phyloP scores from a whole-genome alignment of 2,113 vertebrate species.

The Lophius piscatorius region DNA sequence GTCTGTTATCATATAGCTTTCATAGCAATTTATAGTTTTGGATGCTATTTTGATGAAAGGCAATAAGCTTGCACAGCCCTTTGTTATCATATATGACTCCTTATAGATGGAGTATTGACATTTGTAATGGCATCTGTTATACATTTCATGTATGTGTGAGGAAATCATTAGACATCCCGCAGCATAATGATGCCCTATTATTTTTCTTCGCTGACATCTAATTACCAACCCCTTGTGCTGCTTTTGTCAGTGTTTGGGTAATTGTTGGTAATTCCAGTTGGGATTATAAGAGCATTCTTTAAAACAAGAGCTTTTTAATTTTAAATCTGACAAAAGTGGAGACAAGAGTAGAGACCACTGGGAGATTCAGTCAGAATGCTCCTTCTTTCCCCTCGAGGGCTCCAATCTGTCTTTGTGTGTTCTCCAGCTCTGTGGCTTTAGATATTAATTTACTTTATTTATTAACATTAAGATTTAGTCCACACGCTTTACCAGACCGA shows the following conservation, averaged over 20 bases:
- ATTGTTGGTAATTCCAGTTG: slow-evolving; percentile 59
- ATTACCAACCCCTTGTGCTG: slow-evolving; percentile 43
- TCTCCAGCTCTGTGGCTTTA: slow-evolving; percentile 71
- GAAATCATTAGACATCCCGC: slow-evolving; percentile 34
- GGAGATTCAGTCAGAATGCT: slow-evolving; percentile 62
- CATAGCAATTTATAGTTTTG: slow-evolving; percentile 31
- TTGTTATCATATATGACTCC: slow-evolving; percentile 17
- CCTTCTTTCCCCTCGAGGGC: slow-evolving; percentile 55
- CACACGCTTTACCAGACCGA: slow-evolving; percentile 39
- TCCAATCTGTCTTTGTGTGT: slow-evolving; percentile 78
- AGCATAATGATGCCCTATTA: slow-evolving; percentile 21
- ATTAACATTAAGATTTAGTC: slow-evolving; percentile 66
- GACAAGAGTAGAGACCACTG: slow-evolving; percentile 61
- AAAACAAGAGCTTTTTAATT: slow-evolving; percentile 71
- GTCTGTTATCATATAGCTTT: slow-evolving; percentile 31
- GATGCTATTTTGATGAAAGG: slow-evolving; percentile 24
- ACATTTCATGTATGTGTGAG: slow-evolving; percentile 43
- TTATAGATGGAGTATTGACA: slow-evolving; percentile 45
- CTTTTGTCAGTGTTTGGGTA: slow-evolving; percentile 62
- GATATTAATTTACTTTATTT: slow-evolving; percentile 82
- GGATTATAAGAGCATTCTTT: slow-evolving; percentile 59
- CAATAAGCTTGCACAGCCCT: slow-evolving; percentile 47
- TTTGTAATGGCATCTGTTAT: slow-evolving; percentile 42
- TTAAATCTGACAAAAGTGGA: slow-evolving; percentile 65
- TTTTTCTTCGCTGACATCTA: slow-evolving; percentile 32